Evolutionary conservation across 2,888 invertebrate species (phyloP).

Genomic region (Aphrophora alni): DNA sequence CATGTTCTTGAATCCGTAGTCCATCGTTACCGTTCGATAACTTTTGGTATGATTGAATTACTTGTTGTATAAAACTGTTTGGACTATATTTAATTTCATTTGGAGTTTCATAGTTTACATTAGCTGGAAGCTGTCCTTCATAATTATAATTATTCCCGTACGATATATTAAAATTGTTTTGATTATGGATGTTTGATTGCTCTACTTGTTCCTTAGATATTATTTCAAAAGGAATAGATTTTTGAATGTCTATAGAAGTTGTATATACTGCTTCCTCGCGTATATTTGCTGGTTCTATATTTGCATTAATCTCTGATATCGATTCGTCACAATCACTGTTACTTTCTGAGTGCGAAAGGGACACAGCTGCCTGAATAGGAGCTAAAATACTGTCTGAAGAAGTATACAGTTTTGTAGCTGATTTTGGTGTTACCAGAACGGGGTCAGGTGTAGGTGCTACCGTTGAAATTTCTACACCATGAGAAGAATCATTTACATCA

Average conservation of each 20-base stretch:
- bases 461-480: not conserved
- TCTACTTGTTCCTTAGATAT: not conserved
- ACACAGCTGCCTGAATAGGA: constrained; percentile 48
- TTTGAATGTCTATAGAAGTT: constrained; percentile 55
- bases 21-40: constrained; percentile 28
- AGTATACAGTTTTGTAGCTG: constrained; percentile 26
- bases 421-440: constrained; percentile 30
- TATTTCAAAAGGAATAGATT: constrained; percentile 48
- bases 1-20: not conserved
- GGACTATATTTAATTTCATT: constrained; percentile 15
- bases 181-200: not conserved
- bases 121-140: not conserved
- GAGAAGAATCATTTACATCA: not conserved
- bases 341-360: constrained; percentile 37
- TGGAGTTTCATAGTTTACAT: not conserved
- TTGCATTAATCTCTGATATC: not conserved
- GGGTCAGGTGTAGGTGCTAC: constrained; percentile 28
- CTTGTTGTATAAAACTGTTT: constrained; percentile 36
- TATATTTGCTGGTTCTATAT: constrained; percentile 45
- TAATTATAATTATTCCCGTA: constrained; percentile 11
- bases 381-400: constrained; percentile 45
- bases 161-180: not conserved
- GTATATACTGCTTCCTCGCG: constrained; percentile 52
- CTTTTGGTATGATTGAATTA: constrained; percentile 40
- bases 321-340: constrained; percentile 12